These are phyloP conservation scores for Rhamphomyia laevipes DNA, from an alignment of 2,888 invertebrate genomes.

Conservation along the genomic window DNA sequence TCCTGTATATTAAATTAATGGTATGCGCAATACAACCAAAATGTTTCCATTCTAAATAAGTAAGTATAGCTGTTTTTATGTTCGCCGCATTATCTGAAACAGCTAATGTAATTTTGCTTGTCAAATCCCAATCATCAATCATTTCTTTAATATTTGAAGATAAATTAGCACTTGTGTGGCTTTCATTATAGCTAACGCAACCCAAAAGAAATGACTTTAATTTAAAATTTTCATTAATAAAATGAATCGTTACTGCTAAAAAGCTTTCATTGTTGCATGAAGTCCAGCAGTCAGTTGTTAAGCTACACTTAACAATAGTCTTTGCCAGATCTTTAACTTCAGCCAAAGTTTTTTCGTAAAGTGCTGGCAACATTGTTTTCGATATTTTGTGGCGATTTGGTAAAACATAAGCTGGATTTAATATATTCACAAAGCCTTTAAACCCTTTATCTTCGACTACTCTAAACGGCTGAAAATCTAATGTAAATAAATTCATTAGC, in stretches of 20 bases:
- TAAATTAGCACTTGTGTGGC: constrained; percentile 16
- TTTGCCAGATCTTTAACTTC: constrained; percentile 12
- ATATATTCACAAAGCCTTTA: constrained; percentile 13
- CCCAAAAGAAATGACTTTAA: constrained; percentile 18
- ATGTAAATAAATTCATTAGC: neutral
- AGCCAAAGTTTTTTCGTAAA: constrained; percentile 12
- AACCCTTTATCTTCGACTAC: constrained; percentile 4
- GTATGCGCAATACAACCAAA: constrained; percentile 16
- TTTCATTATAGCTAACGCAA: constrained; percentile 14
- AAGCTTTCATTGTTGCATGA: constrained; percentile 21
- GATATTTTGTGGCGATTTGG: constrained; percentile 14
- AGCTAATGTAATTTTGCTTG: constrained; percentile 20
- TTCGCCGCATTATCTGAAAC: constrained; percentile 17
- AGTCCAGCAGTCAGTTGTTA: too few species aligned
- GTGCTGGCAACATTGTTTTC: constrained; percentile 20
- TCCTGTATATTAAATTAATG: constrained; percentile 15
- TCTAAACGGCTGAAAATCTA: neutral
- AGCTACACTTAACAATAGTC: constrained; percentile 12
- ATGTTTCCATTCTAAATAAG: constrained; percentile 15
- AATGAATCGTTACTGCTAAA: constrained; percentile 20
- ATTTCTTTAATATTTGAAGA: constrained; percentile 16
- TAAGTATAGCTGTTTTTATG: constrained; percentile 13
- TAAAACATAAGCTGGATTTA: constrained; percentile 15
- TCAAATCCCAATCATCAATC: constrained; percentile 18
- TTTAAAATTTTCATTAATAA: constrained; percentile 18